These are phyloP conservation scores for Manis crassicaudata DNA, from an alignment of 2,797 vertebrate species.

Conservation along the genomic window DNA sequence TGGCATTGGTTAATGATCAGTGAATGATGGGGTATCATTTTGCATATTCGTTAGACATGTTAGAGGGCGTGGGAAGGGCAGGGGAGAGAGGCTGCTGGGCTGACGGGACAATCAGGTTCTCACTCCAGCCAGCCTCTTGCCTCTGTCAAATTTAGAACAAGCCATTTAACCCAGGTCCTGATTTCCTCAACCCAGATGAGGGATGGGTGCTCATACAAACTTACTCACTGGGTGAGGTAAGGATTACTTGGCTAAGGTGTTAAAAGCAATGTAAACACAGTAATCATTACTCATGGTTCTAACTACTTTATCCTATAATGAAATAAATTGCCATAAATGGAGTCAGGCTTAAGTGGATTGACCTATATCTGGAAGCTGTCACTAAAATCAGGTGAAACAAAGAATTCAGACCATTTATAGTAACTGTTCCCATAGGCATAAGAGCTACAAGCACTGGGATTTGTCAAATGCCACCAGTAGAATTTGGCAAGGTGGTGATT, in stretches of 20 bases:
- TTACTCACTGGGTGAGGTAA: slow-evolving; percentile 68
- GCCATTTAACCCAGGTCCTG: not conserved
- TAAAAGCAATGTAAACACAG: slow-evolving; percentile 40
- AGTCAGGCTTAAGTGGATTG: slow-evolving; percentile 72
- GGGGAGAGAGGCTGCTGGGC: too few species aligned
- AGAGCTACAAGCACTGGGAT: slow-evolving; percentile 20
- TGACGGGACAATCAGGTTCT: not conserved
- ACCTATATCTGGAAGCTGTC: slow-evolving; percentile 76
- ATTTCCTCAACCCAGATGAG: slow-evolving; percentile 37
- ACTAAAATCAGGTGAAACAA: slow-evolving; percentile 69
- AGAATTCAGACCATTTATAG: slow-evolving; percentile 74
- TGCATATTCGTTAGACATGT: not conserved
- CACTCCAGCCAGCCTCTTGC: not conserved
- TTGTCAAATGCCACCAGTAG: slow-evolving; percentile 40
- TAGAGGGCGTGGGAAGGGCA: not conserved
- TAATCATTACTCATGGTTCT: slow-evolving; percentile 72
- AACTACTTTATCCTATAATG: slow-evolving; percentile 69
- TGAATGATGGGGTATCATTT: not conserved
- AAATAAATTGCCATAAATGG: slow-evolving; percentile 73
- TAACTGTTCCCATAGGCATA: not conserved
- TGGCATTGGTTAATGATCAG: not conserved
- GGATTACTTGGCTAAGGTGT: slow-evolving; percentile 62
- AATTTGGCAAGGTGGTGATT: not conserved
- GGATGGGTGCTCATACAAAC: slow-evolving; percentile 31
- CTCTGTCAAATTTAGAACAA: slow-evolving; percentile 39